phyloP scores from a whole-genome alignment of 2,113 vertebrate species.

The Rynchops niger region DNA sequence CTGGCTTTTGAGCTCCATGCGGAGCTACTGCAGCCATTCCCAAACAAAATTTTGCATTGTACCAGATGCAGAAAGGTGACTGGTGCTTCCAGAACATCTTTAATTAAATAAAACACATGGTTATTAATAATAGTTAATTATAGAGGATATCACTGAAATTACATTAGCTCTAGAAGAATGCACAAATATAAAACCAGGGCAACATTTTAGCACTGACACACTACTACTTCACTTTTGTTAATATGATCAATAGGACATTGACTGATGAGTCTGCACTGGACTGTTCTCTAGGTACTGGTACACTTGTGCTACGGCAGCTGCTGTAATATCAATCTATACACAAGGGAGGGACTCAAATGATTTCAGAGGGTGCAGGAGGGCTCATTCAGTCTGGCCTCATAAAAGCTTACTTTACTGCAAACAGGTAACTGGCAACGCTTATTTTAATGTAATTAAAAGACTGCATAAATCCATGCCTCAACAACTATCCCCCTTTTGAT shows the following conservation, averaged over 20 bases:
- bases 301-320: neutral
- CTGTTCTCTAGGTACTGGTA: neutral
- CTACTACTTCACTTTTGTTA: neutral
- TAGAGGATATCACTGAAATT: neutral
- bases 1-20: neutral
- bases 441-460: slow-evolving; percentile 20
- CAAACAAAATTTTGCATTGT: neutral
- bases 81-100: neutral
- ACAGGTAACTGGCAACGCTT: neutral
- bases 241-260: slow-evolving; percentile 2
- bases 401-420: slow-evolving; percentile 13
- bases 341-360: neutral
- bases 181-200: neutral
- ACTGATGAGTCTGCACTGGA: neutral
- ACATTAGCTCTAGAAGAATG: neutral
- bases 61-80: neutral
- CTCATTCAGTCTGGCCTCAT: slow-evolving; percentile 2
- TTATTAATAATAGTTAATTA: neutral
- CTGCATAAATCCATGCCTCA: neutral
- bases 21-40: neutral
- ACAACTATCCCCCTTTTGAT: neutral
- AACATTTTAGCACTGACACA: neutral
- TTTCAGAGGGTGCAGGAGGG: neutral
- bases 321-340: neutral
- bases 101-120: neutral